A percentile compares a stretch with the other conserved stretches of the same genome.
These are phyloP conservation scores for Chrysodeixis includens DNA, from an alignment of 2,888 invertebrate species.

Conservation along the genomic window DNA sequence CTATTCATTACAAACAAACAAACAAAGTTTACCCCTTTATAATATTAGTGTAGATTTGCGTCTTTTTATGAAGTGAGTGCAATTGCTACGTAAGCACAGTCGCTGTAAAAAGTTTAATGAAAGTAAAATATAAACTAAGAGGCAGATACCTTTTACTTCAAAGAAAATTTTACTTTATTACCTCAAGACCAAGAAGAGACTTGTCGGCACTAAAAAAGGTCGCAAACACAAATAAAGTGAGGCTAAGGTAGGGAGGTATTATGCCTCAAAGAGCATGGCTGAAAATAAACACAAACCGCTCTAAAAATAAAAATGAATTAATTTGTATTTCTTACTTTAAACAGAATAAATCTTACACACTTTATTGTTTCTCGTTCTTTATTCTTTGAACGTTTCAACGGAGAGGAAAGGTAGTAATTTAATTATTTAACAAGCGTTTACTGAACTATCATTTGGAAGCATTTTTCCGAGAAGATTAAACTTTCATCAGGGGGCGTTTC, in stretches of 20 bases:
- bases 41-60: no score
- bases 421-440: no score
- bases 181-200: background rate
- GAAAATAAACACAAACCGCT: background rate
- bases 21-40: no score
- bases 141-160: background rate
- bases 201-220: background rate
- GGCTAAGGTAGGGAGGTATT: background rate
- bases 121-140: background rate
- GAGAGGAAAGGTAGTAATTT: no score
- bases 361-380: no score
- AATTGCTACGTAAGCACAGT: background rate
- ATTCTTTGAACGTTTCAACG: no score
- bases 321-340: background rate
- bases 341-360: background rate
- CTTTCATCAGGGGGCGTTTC: no score
- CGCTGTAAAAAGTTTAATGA: background rate
- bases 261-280: background rate
- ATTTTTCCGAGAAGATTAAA: no score
- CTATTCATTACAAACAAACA: no score
- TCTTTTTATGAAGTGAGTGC: background rate
- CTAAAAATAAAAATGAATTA: background rate
- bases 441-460: no score
- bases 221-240: background rate
- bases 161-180: slow-evolving; percentile 4